A percentile compares a stretch with the other conserved stretches of the same genome.
Evolutionary conservation across 30 jellyfish, hydroid and myxozoan species (phyloP).

Genomic region (Cassiopea xamachana): DNA sequence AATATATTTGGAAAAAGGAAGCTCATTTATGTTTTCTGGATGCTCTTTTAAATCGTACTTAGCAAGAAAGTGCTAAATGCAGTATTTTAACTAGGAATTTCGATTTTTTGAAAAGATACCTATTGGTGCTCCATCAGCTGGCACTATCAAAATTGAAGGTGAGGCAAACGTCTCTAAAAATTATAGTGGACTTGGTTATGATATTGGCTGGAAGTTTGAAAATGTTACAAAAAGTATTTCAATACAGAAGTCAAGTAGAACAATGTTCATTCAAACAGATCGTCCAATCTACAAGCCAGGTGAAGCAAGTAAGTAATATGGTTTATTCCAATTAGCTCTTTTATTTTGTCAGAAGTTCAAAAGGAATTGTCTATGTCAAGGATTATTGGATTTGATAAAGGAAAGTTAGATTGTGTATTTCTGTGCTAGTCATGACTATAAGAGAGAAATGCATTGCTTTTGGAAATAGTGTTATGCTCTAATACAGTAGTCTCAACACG

Average conservation of each 20-base stretch:
- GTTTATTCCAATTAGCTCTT: not conserved
- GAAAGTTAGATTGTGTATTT: no score
- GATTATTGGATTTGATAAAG: no score
- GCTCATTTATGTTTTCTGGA: no score
- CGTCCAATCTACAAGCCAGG: constrained; percentile 98
- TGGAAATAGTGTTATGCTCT: no score
- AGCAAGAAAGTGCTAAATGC: not conserved
- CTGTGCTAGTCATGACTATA: no score
- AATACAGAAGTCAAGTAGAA: constrained; percentile 42
- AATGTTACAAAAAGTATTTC: constrained; percentile 35
- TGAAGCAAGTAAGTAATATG: constrained; percentile 74
- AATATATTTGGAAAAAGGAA: no score
- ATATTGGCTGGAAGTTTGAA: constrained; percentile 36
- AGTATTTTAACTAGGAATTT: not conserved
- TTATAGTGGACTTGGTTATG: constrained; percentile 22
- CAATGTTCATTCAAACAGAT: constrained; percentile 87
- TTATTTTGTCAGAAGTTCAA: not conserved
- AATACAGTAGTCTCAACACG: no score
- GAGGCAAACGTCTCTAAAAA: constrained; percentile 25
- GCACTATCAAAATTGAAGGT: constrained; percentile 33
- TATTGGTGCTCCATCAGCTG: constrained; percentile 33
- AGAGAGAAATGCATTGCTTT: no score
- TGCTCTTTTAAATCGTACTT: no score
- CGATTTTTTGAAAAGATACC: constrained; percentile 26
- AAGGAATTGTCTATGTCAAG: no score